These are phyloP conservation scores for Anhinga anhinga DNA, from an alignment of 2,113 vertebrate genomes.

Conservation along the genomic window DNA sequence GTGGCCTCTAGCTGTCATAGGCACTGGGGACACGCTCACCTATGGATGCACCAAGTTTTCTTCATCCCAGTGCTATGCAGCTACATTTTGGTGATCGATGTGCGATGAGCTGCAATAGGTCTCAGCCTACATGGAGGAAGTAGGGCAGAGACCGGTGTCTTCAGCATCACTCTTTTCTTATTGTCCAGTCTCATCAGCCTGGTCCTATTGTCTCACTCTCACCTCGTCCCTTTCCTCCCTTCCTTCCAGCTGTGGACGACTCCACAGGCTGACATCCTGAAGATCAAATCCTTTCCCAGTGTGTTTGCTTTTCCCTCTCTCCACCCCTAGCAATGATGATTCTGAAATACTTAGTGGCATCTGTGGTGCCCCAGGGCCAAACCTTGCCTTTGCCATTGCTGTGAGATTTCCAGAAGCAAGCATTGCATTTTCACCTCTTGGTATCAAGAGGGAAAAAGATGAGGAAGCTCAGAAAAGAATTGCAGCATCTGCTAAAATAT, in stretches of 20 bases:
- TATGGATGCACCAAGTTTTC: not conserved
- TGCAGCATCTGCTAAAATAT: not conserved
- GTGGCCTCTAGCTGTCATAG: not conserved
- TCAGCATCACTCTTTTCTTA: not conserved
- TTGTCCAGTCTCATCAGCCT: not conserved
- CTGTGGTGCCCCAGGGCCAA: not conserved
- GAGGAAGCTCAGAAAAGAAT: not conserved
- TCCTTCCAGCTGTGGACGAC: not conserved
- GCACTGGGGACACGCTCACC: accelerated
- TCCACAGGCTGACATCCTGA: not conserved
- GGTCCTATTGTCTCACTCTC: not conserved
- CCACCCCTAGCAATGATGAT: not conserved
- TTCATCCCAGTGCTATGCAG: not conserved
- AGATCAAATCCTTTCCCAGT: not conserved
- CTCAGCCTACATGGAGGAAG: not conserved
- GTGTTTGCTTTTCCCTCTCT: not conserved
- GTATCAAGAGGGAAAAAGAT: not conserved
- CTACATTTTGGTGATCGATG: accelerated
- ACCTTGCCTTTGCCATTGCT: not conserved
- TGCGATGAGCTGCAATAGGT: not conserved
- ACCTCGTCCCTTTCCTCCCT: not conserved
- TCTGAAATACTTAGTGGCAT: not conserved
- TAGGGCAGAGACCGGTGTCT: not conserved
- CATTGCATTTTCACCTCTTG: not conserved
- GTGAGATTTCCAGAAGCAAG: not conserved